phyloP scores from a whole-genome alignment of 2,888 invertebrate genomes.

The Stegophylla sp. region DNA sequence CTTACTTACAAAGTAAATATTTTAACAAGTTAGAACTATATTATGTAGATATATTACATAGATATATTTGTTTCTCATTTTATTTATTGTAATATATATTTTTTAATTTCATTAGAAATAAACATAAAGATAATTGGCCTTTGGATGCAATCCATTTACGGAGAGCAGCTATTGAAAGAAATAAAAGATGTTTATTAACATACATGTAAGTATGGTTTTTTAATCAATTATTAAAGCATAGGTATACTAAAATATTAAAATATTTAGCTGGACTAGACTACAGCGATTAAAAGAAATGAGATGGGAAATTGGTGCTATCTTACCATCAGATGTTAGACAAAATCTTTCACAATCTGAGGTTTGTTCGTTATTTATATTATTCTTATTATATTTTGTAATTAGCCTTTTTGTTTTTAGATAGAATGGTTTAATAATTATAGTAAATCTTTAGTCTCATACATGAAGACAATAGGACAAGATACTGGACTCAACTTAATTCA shows the following conservation, averaged over 20 bases:
- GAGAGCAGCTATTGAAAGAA: constrained; percentile 85
- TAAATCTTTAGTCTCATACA: constrained; percentile 83
- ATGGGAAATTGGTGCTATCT: constrained; percentile 93
- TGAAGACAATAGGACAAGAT: constrained; percentile 85
- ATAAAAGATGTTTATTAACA: constrained; percentile 86
- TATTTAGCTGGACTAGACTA: constrained; percentile 75
- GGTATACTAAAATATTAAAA: background rate
- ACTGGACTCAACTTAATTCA: constrained; percentile 85
- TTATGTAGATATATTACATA: no score
- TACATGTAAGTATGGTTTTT: constrained; percentile 68
- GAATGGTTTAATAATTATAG: constrained; percentile 91
- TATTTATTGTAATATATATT: no score
- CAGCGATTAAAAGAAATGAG: constrained; percentile 82
- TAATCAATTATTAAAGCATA: background rate
- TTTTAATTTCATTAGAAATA: background rate
- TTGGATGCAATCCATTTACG: constrained; percentile 82
- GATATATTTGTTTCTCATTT: no score
- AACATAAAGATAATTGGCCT: constrained; percentile 64
- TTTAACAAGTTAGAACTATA: no score
- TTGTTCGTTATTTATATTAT: constrained; percentile 21
- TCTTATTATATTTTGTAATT: background rate
- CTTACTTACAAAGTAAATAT: no score
- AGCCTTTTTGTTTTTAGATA: constrained; percentile 64
- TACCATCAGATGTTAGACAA: constrained; percentile 83
- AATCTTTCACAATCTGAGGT: constrained; percentile 81